Conservation (phyloP, 2,113 vertebrate genomes). For the Cyprinodon tularosa region DNA sequence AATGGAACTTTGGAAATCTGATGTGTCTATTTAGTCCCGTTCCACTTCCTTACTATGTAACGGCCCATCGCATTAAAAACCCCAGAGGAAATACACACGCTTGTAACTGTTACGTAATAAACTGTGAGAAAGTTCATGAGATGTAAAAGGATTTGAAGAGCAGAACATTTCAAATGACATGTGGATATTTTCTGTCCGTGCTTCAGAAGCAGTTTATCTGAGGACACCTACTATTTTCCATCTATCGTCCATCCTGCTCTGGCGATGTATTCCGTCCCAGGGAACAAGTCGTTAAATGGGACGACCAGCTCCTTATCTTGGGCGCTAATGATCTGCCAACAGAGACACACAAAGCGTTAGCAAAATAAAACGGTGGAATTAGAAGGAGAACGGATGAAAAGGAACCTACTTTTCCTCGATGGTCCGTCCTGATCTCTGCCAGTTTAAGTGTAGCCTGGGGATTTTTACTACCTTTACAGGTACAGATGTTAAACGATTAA, state of each 20-base stretch:
- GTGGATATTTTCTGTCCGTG: not conserved
- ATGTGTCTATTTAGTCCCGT: no score
- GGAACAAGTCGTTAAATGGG: conserved; percentile 88
- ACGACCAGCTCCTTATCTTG: conserved; percentile 91
- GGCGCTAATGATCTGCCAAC: conserved; percentile 83
- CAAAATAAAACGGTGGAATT: not conserved
- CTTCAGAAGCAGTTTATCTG: not conserved
- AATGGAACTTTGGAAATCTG: no score
- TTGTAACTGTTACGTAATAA: no score
- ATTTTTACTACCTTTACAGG: conserved; percentile 91
- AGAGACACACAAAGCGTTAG: conserved; percentile 24
- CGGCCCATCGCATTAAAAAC: no score
- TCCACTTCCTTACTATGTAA: no score
- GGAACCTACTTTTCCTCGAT: conserved; percentile 85
- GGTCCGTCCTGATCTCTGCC: conserved; percentile 89
- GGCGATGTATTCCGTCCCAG: conserved; percentile 91
- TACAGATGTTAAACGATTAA: not conserved
- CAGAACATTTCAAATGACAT: not conserved
- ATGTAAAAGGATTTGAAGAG: not conserved
- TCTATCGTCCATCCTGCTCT: conserved; percentile 95
- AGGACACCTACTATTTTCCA: conserved; percentile 87
- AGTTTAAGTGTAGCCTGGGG: conserved; percentile 92
- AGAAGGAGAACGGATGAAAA: not conserved
- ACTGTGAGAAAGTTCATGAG: no score
- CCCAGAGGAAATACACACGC: no score